A percentile compares a stretch with the other conserved stretches of the same genome.
Evolutionary conservation across 2,113 vertebrate species (phyloP).

Genomic region (Tringa solitaria): DNA sequence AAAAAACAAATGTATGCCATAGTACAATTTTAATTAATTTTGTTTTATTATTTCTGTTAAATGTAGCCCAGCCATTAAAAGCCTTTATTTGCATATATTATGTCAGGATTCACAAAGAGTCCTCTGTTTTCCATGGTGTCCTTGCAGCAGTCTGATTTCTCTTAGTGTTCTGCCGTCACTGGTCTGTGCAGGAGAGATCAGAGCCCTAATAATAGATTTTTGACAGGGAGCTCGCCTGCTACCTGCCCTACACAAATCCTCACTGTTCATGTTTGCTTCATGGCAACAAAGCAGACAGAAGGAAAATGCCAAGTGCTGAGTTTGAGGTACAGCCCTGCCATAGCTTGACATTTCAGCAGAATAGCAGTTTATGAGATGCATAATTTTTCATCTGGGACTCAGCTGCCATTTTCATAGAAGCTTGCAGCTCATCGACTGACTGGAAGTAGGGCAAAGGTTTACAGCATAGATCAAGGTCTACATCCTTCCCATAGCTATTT

Average conservation of each 20-base stretch:
- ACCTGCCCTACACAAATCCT: conserved; percentile 83
- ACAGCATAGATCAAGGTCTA: conserved; percentile 65
- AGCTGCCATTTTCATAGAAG: conserved; percentile 76
- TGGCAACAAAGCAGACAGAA: conserved; percentile 82
- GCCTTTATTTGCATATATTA: conserved; percentile 70
- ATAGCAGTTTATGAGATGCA: conserved; percentile 83
- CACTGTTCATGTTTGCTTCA: conserved; percentile 81
- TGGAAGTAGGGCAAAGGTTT: conserved; percentile 76
- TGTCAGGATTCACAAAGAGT: conserved; percentile 66
- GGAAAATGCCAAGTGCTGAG: conserved; percentile 83
- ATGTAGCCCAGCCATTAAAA: conserved; percentile 62
- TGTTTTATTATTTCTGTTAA: conserved; percentile 64
- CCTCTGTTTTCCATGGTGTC: conserved; percentile 48
- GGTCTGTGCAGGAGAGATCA: conserved; percentile 78
- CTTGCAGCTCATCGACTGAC: conserved; percentile 70
- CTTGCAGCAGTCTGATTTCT: conserved; percentile 53
- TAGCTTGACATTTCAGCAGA: conserved; percentile 82
- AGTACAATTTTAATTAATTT: conserved; percentile 65
- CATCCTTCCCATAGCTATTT: conserved; percentile 56
- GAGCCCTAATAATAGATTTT: conserved; percentile 84
- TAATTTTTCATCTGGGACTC: conserved; percentile 82
- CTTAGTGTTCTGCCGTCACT: conserved; percentile 56
- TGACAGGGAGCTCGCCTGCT: conserved; percentile 78
- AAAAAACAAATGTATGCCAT: conserved; percentile 23
- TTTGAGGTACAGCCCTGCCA: conserved; percentile 78